phyloP scores from a whole-genome alignment of 2,888 invertebrate genomes.

The Drosophila phalerata region DNA sequence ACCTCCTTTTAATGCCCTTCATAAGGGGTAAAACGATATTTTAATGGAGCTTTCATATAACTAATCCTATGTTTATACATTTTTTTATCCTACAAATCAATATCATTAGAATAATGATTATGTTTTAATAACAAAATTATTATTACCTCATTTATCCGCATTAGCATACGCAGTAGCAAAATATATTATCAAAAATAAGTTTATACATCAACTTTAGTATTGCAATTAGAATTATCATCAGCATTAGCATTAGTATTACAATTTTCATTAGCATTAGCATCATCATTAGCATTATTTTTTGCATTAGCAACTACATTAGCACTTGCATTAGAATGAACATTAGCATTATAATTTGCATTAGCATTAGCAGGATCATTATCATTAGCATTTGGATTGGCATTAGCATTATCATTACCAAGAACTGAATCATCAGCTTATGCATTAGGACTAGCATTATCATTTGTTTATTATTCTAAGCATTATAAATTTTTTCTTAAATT shows the following conservation, averaged over 20 bases:
- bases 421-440: neutral
- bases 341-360: neutral
- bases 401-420: neutral
- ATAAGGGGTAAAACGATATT: neutral
- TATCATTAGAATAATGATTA: too few relatives aligned
- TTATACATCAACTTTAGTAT: neutral
- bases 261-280: too few relatives aligned
- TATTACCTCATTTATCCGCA: too few relatives aligned
- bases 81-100: neutral
- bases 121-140: too few relatives aligned
- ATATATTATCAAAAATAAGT: neutral
- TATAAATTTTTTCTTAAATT: neutral
- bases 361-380: too few relatives aligned
- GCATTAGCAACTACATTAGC: neutral
- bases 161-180: too few relatives aligned
- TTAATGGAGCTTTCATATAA: neutral
- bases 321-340: neutral
- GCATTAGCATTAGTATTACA: neutral
- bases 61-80: neutral
- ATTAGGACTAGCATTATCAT: neutral
- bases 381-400: neutral
- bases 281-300: neutral
- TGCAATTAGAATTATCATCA: neutral
- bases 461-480: neutral
- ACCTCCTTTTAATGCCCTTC: neutral